phyloP scores from a whole-genome alignment of 2,113 vertebrate genomes.

The Datnioides undecimradiatus region DNA sequence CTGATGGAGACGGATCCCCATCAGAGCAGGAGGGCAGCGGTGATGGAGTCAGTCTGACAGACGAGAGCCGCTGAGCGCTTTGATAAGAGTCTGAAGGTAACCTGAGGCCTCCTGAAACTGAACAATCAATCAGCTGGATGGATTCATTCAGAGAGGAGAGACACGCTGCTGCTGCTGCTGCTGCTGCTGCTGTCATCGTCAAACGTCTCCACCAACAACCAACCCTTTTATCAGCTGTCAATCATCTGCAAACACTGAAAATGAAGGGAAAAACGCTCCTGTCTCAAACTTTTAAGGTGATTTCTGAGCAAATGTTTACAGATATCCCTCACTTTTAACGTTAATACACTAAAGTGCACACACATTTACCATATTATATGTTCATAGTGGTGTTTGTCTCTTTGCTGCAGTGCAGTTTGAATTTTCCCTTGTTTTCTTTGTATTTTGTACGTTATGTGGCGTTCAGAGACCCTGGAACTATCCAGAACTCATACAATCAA shows the following conservation, averaged over 20 bases:
- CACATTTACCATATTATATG: too few relatives aligned
- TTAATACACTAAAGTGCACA: too few relatives aligned
- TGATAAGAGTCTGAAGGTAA: constrained; percentile 43
- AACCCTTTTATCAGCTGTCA: constrained; percentile 2
- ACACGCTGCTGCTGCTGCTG: constrained; percentile 8
- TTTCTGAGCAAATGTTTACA: background rate
- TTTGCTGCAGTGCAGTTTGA: background rate
- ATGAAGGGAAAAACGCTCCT: background rate
- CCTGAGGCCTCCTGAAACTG: constrained; percentile 20
- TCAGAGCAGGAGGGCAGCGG: constrained; percentile 31
- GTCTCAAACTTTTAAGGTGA: background rate
- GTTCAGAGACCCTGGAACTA: background rate
- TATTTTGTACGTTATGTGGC: too few relatives aligned
- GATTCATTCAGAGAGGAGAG: constrained; percentile 28
- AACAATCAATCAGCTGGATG: constrained; percentile 43
- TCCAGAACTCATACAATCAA: too few relatives aligned
- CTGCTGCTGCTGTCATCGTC: constrained; percentile 25
- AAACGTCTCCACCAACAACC: constrained; percentile 19
- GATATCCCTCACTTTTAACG: background rate
- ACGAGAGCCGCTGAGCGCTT: constrained; percentile 22
- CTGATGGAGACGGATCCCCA: constrained; percentile 43
- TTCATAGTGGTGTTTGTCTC: background rate
- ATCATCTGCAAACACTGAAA: constrained; percentile 3
- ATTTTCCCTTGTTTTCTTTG: too few relatives aligned
- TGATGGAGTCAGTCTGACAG: constrained; percentile 47